Evolutionary conservation across 2,797 vertebrate species (phyloP).

Genomic region (Eremophila alpestris): DNA sequence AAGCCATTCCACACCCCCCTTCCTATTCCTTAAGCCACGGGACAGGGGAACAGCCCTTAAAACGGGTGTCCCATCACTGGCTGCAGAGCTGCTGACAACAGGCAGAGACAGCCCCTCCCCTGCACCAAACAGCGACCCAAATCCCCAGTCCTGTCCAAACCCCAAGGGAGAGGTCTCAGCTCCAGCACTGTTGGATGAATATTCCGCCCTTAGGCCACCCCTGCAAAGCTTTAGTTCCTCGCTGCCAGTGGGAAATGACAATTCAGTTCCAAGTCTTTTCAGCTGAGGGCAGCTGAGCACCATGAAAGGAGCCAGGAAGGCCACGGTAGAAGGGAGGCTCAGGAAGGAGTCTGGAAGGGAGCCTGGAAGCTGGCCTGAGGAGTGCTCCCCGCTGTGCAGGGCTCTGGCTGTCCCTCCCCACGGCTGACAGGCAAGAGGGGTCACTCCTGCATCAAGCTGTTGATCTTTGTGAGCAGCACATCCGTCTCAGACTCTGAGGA

Average conservation of each 20-base stretch:
- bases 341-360: background rate
- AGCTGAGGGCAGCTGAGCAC: conserved; percentile 7
- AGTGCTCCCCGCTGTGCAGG: background rate
- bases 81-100: background rate
- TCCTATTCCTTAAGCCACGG: background rate
- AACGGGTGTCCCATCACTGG: background rate
- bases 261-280: background rate
- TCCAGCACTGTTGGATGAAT: background rate
- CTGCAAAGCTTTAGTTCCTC: background rate
- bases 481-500: conserved; percentile 46
- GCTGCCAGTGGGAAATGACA: background rate
- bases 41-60: background rate
- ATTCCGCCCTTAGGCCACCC: background rate
- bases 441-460: conserved; percentile 67
- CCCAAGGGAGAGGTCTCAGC: background rate
- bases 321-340: background rate
- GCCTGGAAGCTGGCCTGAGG: background rate
- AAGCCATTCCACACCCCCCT: background rate
- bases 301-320: background rate
- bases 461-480: conserved; percentile 66
- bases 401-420: background rate
- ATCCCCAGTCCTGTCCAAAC: background rate
- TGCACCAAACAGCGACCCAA: background rate
- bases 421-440: background rate
- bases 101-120: background rate